Base-by-base conservation (phyloP, 2,888 invertebrate genomes). In the Hetaerina titia region DNA sequence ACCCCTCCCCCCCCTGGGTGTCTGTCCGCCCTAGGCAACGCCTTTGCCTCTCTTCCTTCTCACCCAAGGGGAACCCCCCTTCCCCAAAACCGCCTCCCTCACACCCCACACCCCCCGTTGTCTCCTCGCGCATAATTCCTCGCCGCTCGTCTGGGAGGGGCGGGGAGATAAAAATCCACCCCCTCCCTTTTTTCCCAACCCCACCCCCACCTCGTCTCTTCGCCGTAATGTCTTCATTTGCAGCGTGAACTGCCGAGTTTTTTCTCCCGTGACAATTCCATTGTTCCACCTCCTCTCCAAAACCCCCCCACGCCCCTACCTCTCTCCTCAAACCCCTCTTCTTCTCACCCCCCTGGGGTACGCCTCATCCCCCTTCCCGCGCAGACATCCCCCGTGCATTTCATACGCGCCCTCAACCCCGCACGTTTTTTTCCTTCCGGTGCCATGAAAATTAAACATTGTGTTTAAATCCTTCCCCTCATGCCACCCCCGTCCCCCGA, bases 181-280 rank as follows among this genome's bases (percentile, higher is more conserved):
- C 88, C 45, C 45, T 7, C 25, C 87, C 81, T 81, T 31, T 31
- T 31, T 6, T 45, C 88, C 88, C 88, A 1, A 9, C 8, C 9
- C 9, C 88, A 56, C 25, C 56, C 87, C 45, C 4, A 15, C 8
- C 69, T 13, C 13, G 19, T n/a, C 13, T 69, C 69, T 69, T 13
- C 45, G 19, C 56, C 57, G 45, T 88, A 88, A 88, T 88, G 56
- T 56, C 88, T 88, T 88, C 88, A 88, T 88, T 88, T 88, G 88
- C 88, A 22, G 88, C 88, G 88, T 88, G 88, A 88, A 88, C 57
- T 17, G 6, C 56, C 9, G 88, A 45, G 88, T 88, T 88, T 88
- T 31, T 56, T 88, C 88, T 88, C 88, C 88, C 88, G 88, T 88
- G 88, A 45, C 88, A 88, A 88, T 19, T 17, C 45, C 88, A 88